These are phyloP conservation scores for Chymomyza costata DNA, from an alignment of 1,140 invertebrate genomes.

Conservation along the genomic window DNA sequence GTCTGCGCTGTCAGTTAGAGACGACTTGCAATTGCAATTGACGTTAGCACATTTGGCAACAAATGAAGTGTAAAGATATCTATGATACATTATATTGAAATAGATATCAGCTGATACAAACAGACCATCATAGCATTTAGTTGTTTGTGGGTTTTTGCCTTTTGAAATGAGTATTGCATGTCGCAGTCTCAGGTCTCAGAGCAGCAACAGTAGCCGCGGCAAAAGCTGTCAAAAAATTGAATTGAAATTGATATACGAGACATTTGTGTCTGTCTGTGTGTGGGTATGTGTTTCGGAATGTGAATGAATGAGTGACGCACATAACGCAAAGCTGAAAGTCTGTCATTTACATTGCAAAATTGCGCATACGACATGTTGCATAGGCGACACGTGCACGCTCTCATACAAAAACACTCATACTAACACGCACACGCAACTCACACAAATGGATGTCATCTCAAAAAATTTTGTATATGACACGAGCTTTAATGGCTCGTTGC, in stretches of 20 bases:
- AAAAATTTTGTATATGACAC: no score
- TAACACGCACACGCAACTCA: constrained; percentile 5
- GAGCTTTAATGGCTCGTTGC: no score
- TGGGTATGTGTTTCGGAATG: no score
- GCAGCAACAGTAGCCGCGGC: no score
- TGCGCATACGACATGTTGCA: constrained; percentile 61
- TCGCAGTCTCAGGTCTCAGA: constrained; percentile 24
- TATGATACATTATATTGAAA: constrained; percentile 52
- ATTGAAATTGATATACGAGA: constrained; percentile 66
- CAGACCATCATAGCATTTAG: no score
- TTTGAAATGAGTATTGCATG: constrained; percentile 32
- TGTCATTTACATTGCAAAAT: constrained; percentile 64
- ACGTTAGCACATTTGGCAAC: constrained; percentile 51
- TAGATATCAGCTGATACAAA: no score
- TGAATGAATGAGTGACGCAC: neutral
- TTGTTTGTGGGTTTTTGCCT: constrained; percentile 5
- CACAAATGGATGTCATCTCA: no score
- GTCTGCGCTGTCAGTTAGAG: no score
- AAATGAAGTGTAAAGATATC: constrained; percentile 56
- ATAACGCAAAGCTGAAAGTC: constrained; percentile 59
- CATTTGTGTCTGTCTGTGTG: constrained; percentile 1
- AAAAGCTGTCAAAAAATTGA: constrained; percentile 53
- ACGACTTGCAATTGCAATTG: no score
- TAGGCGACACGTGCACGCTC: constrained; percentile 1
- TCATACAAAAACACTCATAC: no score